Conservation (phyloP, 2,113 vertebrate species). For the Pachypanchax playfairii region DNA sequence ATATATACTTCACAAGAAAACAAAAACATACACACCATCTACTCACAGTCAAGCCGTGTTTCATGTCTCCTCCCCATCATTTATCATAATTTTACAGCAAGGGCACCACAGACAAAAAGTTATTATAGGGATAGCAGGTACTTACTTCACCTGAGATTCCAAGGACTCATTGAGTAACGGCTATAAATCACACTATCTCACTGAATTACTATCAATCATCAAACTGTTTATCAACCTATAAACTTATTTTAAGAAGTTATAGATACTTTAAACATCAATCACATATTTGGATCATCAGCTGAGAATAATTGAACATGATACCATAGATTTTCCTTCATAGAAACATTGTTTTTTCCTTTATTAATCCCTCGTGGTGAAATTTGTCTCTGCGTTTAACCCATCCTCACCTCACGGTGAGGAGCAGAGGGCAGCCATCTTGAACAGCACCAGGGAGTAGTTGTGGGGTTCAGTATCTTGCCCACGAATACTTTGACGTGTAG, state of each 20-base stretch:
- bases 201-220: slow-evolving; percentile 44
- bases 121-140: slow-evolving; percentile 62
- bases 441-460: too few species aligned
- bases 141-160: slow-evolving; percentile 41
- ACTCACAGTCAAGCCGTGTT: slow-evolving; percentile 18
- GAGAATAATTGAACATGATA: too few species aligned
- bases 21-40: slow-evolving; percentile 8
- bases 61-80: slow-evolving; percentile 45
- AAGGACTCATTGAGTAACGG: slow-evolving; percentile 63
- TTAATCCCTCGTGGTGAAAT: too few species aligned
- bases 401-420: too few species aligned
- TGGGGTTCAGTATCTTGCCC: too few species aligned
- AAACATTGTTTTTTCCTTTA: too few species aligned
- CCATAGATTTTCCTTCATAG: too few species aligned
- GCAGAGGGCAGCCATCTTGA: too few species aligned
- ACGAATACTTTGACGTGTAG: too few species aligned
- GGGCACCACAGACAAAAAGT: slow-evolving; percentile 58
- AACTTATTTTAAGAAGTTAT: slow-evolving; percentile 21
- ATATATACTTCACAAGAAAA: neutral
- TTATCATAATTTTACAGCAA: slow-evolving; percentile 69
- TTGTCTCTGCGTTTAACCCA: too few species aligned
- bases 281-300: neutral
- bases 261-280: slow-evolving; percentile 35
- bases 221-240: slow-evolving; percentile 31
- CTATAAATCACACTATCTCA: slow-evolving; percentile 37